A percentile compares a stretch with the other conserved stretches of the same genome.
phyloP scores from a whole-genome alignment of 1,140 invertebrate genomes.

The Bombus sylvicola region DNA sequence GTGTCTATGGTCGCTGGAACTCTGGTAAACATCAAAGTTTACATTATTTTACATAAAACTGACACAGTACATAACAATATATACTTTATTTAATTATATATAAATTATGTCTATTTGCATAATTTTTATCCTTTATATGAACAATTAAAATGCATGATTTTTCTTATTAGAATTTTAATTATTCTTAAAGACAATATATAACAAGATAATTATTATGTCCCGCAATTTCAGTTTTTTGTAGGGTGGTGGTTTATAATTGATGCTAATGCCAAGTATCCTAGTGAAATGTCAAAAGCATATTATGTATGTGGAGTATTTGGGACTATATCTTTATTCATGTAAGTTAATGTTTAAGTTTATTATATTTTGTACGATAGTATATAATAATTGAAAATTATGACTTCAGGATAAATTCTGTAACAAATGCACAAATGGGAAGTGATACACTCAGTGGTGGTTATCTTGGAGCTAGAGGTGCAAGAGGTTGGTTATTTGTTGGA shows the following conservation, averaged over 20 bases:
- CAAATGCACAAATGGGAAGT: conserved; percentile 96
- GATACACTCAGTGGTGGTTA: conserved; percentile 94
- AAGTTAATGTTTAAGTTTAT: conserved; percentile 73
- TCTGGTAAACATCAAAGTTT: conserved; percentile 85
- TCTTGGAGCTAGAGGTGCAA: conserved; percentile 93
- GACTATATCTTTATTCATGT: conserved; percentile 97
- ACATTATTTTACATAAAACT: conserved; percentile 9
- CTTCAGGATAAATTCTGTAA: conserved; percentile 95
- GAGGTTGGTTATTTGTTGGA: conserved; percentile 97
- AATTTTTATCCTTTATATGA: not conserved
- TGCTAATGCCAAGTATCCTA: conserved; percentile 91
- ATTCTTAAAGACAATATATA: not conserved
- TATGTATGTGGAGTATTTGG: conserved; percentile 97
- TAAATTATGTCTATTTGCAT: not conserved
- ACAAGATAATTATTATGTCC: not conserved
- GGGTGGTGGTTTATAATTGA: conserved; percentile 99
- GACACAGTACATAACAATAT: not conserved
- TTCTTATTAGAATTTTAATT: not conserved
- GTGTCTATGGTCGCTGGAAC: conserved; percentile 92
- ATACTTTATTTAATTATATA: not conserved
- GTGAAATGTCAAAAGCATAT: conserved; percentile 90
- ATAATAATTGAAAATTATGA: not conserved
- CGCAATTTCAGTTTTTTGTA: conserved; percentile 91
- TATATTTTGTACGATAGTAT: not conserved
- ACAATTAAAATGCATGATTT: not conserved